Evolutionary conservation across 2,888 invertebrate species (phyloP).

Genomic region (Diplazon laetatorius): DNA sequence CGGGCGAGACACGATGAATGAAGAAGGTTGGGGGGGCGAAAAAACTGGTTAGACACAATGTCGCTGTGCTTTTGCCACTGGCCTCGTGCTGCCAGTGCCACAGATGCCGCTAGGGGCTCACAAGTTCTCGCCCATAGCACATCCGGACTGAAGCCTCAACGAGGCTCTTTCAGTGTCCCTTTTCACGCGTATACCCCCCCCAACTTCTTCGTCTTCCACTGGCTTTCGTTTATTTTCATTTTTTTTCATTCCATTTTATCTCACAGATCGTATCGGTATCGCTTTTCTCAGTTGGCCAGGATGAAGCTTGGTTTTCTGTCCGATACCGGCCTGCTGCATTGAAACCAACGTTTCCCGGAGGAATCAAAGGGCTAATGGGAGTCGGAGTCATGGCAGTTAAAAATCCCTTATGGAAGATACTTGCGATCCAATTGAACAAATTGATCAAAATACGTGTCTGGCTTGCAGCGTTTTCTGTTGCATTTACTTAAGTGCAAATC

Average conservation of each 20-base stretch:
- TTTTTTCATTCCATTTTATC: slow-evolving; percentile 1
- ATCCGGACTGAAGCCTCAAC: slow-evolving; percentile 40
- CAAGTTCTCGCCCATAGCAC: slow-evolving; percentile 42
- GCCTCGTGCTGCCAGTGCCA: slow-evolving; percentile 3
- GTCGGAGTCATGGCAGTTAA: too few species aligned
- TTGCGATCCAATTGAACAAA: slow-evolving; percentile 22
- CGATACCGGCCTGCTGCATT: slow-evolving; percentile 25
- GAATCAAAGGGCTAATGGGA: too few species aligned
- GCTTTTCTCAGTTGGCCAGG: slow-evolving; percentile 14
- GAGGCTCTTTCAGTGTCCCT: slow-evolving; percentile 16
- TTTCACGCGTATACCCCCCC: slow-evolving; percentile 36
- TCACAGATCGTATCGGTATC: neutral
- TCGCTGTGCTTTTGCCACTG: slow-evolving; percentile 34
- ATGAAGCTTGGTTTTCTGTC: slow-evolving; percentile 32
- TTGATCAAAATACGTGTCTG: neutral
- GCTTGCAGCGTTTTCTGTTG: neutral
- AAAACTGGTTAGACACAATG: slow-evolving; percentile 33
- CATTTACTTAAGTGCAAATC: neutral
- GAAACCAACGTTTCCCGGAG: slow-evolving; percentile 1
- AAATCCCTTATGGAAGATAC: too few species aligned
- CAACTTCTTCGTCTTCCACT: slow-evolving; percentile 23
- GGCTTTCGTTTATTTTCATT: slow-evolving; percentile 44
- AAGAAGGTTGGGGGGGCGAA: slow-evolving; percentile 12
- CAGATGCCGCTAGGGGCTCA: slow-evolving; percentile 24
- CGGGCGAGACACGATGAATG: slow-evolving; percentile 23